Evolutionary conservation across 2,888 invertebrate species (phyloP), one percentile per base, ranked within the genome.

Genomic region (Osmoderma eremita): DNA sequence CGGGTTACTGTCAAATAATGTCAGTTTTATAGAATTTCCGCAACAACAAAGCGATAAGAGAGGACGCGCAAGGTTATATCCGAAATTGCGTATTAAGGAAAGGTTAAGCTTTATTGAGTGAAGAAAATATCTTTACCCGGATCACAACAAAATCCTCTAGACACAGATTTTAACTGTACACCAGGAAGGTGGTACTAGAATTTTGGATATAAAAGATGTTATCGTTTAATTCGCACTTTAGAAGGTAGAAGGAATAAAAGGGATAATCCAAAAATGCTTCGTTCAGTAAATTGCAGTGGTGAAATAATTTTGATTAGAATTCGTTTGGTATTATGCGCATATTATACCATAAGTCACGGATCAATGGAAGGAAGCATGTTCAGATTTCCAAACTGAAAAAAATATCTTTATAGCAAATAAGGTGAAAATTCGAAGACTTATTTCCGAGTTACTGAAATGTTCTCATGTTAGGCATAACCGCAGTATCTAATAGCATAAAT

Each of bases 61-160:
- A 41, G 24, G 45, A 45, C 58, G 20, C 20, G 22, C 45, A 13
- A 30, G 30, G 45, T 61, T 61, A 36, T 42, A 61, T 61, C 42
- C 45, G n/a, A 61, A 61, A 61, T 61, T 45, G 45, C 41, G 24
- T 30, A 61, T 61, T 45, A 30, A n/a, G 45, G 45, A 61, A 61
- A 61, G 58, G 45, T 42, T 61, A 61, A 61, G 48, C 58, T 42
- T 61, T 61, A 61, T 61, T 61, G 30, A 45, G 45, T 30, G 58
- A 61, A 48, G 58, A 48, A 61, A 61, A 61, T 61, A 30, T 61
- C 45, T 42, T 45, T 61, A n/a, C 30, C 45, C 8, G 48, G 58
- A 45, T 61, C 58, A 48, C 18, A 41, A 41, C 45, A 24, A 36
- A 45, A 61, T 61, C 45, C 45, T 30, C 45, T 36, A n/a, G 45